Evolutionary conservation across 2,888 invertebrate genomes (phyloP).

Genomic region (Argyresthia albistria): DNA sequence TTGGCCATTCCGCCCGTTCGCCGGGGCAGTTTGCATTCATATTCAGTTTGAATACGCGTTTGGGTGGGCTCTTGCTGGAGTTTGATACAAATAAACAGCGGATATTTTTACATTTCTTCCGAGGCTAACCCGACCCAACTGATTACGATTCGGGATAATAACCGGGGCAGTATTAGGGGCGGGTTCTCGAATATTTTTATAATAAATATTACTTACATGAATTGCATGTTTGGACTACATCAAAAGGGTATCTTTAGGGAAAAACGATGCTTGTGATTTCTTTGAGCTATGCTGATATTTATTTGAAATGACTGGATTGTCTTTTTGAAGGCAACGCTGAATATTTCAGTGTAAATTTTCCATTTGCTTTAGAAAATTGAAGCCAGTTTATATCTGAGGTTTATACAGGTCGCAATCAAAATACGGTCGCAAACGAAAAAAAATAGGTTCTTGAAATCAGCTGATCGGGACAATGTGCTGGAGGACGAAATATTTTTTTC

Average conservation of each 20-base stretch:
- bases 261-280: constrained; percentile 5
- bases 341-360: too few species aligned
- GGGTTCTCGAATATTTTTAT: constrained; percentile 5
- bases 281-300: not conserved
- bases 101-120: constrained; percentile 69
- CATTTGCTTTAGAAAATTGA: too few species aligned
- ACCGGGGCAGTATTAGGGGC: constrained; percentile 23
- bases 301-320: not conserved
- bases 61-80: constrained; percentile 62
- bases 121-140: constrained; percentile 64
- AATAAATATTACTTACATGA: constrained; percentile 8
- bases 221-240: constrained; percentile 13
- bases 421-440: too few species aligned
- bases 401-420: too few species aligned
- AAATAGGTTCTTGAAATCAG: too few species aligned
- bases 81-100: constrained; percentile 71
- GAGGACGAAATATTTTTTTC: too few species aligned
- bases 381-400: too few species aligned
- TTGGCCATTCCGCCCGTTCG: constrained; percentile 67
- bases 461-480: too few species aligned
- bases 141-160: constrained; percentile 66
- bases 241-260: constrained; percentile 11
- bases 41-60: constrained; percentile 69
- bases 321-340: too few species aligned
- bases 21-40: constrained; percentile 70